Evolutionary conservation across 1,140 invertebrate species (phyloP).

Genomic region (Semibalanus balanoides): DNA sequence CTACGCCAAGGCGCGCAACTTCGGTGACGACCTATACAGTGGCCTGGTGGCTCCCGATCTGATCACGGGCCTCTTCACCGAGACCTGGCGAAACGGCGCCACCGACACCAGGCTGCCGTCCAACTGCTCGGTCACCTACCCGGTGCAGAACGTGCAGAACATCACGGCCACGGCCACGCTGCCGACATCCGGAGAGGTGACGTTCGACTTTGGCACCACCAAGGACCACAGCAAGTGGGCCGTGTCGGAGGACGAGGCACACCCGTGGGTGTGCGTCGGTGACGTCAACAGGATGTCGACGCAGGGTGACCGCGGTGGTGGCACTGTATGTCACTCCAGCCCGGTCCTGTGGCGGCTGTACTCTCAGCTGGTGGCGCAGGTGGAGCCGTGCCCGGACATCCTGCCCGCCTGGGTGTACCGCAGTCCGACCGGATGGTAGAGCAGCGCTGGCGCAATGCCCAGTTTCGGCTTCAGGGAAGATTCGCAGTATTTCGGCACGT

Average conservation of each 20-base stretch:
- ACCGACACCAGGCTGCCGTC: constrained; percentile 46
- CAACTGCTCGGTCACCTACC: constrained; percentile 35
- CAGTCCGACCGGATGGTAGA: too few relatives aligned
- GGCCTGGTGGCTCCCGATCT: constrained; percentile 62
- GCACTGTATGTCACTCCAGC: constrained; percentile 55
- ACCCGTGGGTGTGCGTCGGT: constrained; percentile 67
- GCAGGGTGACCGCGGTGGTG: constrained; percentile 62
- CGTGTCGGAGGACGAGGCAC: constrained; percentile 40
- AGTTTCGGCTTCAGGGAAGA: too few relatives aligned
- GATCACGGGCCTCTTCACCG: constrained; percentile 51
- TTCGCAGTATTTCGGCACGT: too few relatives aligned
- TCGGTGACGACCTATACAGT: constrained; percentile 65
- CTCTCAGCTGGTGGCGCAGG: constrained; percentile 24
- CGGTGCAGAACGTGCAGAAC: constrained; percentile 54
- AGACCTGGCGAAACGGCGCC: constrained; percentile 73
- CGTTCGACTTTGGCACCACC: constrained; percentile 45
- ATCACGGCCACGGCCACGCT: constrained; percentile 43
- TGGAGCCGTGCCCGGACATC: constrained; percentile 25
- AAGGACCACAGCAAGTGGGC: constrained; percentile 90
- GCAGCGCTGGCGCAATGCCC: too few relatives aligned
- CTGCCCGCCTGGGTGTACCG: too few relatives aligned
- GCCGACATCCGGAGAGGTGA: constrained; percentile 30
- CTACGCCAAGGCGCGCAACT: constrained; percentile 63
- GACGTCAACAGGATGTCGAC: constrained; percentile 82
- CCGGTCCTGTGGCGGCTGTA: constrained; percentile 39